Percentiles rank a stretch among this genome's conserved stretches.
Conservation (phyloP, 92 coral and sea anemone species). For the Bergia sp. region DNA sequence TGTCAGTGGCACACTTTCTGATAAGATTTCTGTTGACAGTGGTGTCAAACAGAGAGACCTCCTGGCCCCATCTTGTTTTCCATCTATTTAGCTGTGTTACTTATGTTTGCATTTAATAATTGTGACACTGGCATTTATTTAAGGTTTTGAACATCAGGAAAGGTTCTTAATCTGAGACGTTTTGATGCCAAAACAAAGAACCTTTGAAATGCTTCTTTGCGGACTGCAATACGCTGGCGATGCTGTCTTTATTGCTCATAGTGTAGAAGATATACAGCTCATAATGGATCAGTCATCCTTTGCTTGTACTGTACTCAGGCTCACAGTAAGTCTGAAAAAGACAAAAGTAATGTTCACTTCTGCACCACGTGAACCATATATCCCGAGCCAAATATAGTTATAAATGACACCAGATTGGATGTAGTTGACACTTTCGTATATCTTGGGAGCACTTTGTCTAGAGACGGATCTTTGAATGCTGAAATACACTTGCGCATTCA, state of each 20-base stretch:
- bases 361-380: conserved; percentile 23
- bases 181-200: background rate
- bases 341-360: conserved; percentile 22
- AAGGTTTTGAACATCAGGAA: conserved; percentile 40
- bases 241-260: conserved; percentile 6
- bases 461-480: conserved; percentile 24
- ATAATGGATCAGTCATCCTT: background rate
- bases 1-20: background rate
- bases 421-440: conserved; percentile 9
- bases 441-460: conserved; percentile 6
- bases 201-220: background rate
- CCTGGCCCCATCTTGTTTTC: conserved; percentile 33
- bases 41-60: conserved; percentile 24
- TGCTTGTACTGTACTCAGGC: conserved; percentile 19
- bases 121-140: conserved; percentile 33
- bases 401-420: conserved; percentile 1
- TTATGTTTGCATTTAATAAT: conserved; percentile 8
- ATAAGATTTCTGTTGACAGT: background rate
- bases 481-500: conserved; percentile 13
- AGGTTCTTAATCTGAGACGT: conserved; percentile 25
- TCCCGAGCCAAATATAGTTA: background rate
- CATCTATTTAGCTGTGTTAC: conserved; percentile 31
- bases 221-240: background rate
- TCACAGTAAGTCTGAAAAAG: conserved; percentile 31
- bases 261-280: conserved; percentile 1